Conservation (phyloP, 2,113 vertebrate genomes). For the Stomatorhinus ivindoensis region DNA sequence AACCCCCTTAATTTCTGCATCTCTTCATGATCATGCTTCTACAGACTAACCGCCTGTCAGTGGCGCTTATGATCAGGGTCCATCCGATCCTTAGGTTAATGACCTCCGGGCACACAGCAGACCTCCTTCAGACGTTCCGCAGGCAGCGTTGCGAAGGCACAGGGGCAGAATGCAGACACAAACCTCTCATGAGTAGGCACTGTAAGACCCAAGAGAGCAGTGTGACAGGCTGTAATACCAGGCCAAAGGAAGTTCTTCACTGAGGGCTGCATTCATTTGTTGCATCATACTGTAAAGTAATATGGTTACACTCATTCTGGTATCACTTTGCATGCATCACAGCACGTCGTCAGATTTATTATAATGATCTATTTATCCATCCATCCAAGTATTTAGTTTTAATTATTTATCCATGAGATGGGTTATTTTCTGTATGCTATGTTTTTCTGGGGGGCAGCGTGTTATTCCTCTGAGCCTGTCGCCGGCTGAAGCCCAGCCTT, state of each 20-base stretch:
- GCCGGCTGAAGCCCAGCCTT: too few relatives aligned
- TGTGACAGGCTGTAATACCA: neutral
- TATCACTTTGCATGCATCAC: neutral
- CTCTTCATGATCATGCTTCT: neutral
- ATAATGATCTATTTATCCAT: neutral
- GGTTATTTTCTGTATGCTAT: neutral
- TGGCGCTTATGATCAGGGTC: too few relatives aligned
- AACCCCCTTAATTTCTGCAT: neutral
- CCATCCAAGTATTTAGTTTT: neutral
- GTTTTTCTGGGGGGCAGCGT: too few relatives aligned
- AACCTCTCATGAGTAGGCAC: constrained; percentile 8
- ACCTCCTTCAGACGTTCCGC: neutral
- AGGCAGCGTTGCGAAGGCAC: neutral
- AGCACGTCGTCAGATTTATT: neutral
- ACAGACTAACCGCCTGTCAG: neutral
- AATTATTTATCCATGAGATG: neutral
- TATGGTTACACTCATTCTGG: neutral
- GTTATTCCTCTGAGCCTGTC: too few relatives aligned
- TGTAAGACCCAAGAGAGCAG: constrained; percentile 13
- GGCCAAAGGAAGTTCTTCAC: neutral
- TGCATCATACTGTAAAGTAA: neutral
- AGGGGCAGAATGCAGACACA: neutral
- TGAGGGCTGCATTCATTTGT: neutral
- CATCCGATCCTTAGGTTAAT: neutral
- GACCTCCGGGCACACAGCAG: neutral